A percentile compares a stretch with the other conserved stretches of the same genome.
Evolutionary conservation across 2,797 vertebrate species (phyloP).

Genomic region (Hemibagrus guttatus): DNA sequence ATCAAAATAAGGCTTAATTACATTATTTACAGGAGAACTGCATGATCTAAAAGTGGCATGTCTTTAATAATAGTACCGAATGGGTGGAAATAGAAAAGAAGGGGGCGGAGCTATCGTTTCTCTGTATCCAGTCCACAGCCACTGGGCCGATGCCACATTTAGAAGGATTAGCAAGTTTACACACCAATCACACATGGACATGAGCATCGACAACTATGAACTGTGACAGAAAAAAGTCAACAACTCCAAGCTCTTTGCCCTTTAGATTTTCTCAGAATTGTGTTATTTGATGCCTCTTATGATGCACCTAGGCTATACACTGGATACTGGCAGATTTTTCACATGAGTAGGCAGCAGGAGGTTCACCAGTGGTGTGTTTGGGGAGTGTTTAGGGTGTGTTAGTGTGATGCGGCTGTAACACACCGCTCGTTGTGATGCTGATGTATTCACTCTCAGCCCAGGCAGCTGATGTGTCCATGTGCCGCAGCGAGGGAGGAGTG

Average conservation of each 20-base stretch:
- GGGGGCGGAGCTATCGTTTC: neutral
- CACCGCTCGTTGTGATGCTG: slow-evolving; percentile 61
- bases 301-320: neutral
- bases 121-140: neutral
- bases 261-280: neutral
- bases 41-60: neutral
- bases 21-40: neutral
- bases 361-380: slow-evolving; percentile 21
- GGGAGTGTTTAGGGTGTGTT: slow-evolving; percentile 27
- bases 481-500: slow-evolving; percentile 83
- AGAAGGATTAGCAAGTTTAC: neutral
- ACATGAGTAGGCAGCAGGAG: neutral
- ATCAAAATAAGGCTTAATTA: neutral
- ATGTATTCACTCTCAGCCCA: slow-evolving; percentile 81
- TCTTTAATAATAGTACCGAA: neutral
- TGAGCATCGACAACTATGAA: neutral
- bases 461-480: slow-evolving; percentile 84
- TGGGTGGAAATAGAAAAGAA: neutral
- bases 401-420: slow-evolving; percentile 37
- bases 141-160: neutral
- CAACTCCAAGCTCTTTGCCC: neutral
- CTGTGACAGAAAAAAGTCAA: neutral
- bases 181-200: neutral
- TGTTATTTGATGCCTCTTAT: neutral
- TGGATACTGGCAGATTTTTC: neutral